Evolutionary conservation across 2,888 invertebrate species (phyloP).

Genomic region (Netelia inedita): DNA sequence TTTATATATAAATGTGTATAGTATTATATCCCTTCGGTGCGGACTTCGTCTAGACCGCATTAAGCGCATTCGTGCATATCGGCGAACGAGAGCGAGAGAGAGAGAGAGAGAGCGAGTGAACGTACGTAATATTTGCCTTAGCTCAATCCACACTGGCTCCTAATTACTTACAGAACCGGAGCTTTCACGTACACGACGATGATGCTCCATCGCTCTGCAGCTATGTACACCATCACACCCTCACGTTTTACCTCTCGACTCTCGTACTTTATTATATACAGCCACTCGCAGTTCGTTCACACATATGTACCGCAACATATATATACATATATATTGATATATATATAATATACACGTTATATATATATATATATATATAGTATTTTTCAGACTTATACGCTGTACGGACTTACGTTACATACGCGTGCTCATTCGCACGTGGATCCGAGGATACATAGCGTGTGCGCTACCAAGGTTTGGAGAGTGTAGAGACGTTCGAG

Average conservation of each 20-base stretch:
- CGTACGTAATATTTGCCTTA: constrained; percentile 81
- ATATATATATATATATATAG: constrained; percentile 11
- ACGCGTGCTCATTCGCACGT: constrained; percentile 51
- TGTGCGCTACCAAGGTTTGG: neutral
- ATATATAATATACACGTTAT: constrained; percentile 7
- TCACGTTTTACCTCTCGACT: constrained; percentile 48
- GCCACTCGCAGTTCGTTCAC: constrained; percentile 32
- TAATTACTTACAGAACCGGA: constrained; percentile 80
- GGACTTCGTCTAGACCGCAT: constrained; percentile 71
- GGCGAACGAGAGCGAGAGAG: constrained; percentile 54
- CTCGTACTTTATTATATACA: constrained; percentile 57
- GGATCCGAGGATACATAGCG: constrained; percentile 17
- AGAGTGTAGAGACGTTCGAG: constrained; percentile 41
- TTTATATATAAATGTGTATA: constrained; percentile 21
- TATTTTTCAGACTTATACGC: constrained; percentile 4
- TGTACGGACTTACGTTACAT: constrained; percentile 37
- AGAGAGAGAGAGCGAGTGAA: constrained; percentile 56
- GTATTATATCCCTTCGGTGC: constrained; percentile 63
- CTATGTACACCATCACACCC: constrained; percentile 49
- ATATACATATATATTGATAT: constrained; percentile 13
- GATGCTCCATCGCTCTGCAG: constrained; percentile 62
- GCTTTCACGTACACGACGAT: constrained; percentile 70
- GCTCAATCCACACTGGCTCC: constrained; percentile 80
- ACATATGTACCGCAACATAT: neutral
- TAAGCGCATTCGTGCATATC: constrained; percentile 72